A percentile compares a stretch with the other conserved stretches of the same genome.
Conservation (phyloP, 1,140 invertebrate genomes). For the Diorhabda carinulata region DNA sequence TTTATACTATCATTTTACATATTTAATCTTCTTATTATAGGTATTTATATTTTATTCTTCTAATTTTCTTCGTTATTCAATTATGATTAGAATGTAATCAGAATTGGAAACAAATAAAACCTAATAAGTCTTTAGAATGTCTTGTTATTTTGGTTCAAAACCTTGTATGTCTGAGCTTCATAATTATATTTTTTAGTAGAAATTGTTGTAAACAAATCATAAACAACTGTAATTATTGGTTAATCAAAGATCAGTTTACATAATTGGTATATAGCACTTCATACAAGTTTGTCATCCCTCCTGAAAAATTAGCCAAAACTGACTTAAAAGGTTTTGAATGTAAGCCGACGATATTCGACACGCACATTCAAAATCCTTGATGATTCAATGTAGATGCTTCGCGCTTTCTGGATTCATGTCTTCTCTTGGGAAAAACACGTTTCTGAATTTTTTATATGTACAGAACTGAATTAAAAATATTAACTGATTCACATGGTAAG, state of each 20-base stretch:
- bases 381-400: too few species aligned
- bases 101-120: too few species aligned
- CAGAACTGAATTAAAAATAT: too few species aligned
- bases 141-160: slow-evolving; percentile 4
- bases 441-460: too few species aligned
- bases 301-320: neutral
- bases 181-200: slow-evolving; percentile 5
- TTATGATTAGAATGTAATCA: too few species aligned
- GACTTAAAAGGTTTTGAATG: neutral
- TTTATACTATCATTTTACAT: neutral
- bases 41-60: neutral
- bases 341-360: neutral
- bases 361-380: too few species aligned
- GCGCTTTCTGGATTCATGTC: too few species aligned
- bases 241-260: neutral
- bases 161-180: slow-evolving; percentile 1
- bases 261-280: neutral
- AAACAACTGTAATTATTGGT: neutral
- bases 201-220: slow-evolving; percentile 4
- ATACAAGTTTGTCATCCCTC: slow-evolving; percentile 1
- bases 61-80: neutral
- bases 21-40: neutral
- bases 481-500: too few species aligned
- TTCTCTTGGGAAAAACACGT: too few species aligned
- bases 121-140: too few species aligned